A percentile compares a stretch with the other conserved stretches of the same genome.
Conservation (phyloP, 1,140 invertebrate genomes). For the Tetramorium alpestre region DNA sequence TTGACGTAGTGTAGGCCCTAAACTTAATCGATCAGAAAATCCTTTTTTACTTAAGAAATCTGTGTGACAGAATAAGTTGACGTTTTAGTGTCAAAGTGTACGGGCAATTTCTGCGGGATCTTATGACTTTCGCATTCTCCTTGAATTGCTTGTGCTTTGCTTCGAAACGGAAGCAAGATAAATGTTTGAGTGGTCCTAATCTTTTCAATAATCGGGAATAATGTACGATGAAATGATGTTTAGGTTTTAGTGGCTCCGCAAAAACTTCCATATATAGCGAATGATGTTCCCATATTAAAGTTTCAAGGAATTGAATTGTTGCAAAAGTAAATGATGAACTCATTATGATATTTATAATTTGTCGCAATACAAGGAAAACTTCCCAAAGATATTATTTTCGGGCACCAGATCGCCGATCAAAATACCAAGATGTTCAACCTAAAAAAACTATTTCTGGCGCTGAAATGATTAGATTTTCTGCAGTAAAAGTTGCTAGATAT, state of each 20-base stretch:
- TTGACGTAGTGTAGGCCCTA: background rate
- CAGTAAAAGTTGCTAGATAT: background rate
- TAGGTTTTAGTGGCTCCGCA: background rate
- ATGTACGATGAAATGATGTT: slow-evolving; percentile 20
- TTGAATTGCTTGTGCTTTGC: slow-evolving; percentile 1
- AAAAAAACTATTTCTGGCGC: background rate
- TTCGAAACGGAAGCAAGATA: slow-evolving; percentile 7
- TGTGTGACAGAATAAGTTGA: background rate
- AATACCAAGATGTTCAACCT: background rate
- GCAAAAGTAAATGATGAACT: background rate
- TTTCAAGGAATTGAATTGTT: slow-evolving; percentile 6
- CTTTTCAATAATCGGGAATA: background rate
- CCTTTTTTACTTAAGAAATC: background rate
- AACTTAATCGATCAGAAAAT: background rate
- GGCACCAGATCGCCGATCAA: background rate
- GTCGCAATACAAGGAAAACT: background rate
- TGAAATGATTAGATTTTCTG: slow-evolving; percentile 11
- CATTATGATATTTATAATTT: slow-evolving; percentile 17
- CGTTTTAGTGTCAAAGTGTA: slow-evolving; percentile 1
- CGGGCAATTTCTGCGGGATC: background rate
- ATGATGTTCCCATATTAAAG: background rate
- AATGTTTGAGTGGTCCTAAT: slow-evolving; percentile 5
- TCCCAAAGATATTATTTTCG: slow-evolving; percentile 1
- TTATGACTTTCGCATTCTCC: background rate
- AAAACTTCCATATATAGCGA: slow-evolving; percentile 7